Evolutionary conservation across 2,888 invertebrate species (phyloP), one percentile per base, ranked within the genome.

Genomic region (Yponomeuta plumbellus): DNA sequence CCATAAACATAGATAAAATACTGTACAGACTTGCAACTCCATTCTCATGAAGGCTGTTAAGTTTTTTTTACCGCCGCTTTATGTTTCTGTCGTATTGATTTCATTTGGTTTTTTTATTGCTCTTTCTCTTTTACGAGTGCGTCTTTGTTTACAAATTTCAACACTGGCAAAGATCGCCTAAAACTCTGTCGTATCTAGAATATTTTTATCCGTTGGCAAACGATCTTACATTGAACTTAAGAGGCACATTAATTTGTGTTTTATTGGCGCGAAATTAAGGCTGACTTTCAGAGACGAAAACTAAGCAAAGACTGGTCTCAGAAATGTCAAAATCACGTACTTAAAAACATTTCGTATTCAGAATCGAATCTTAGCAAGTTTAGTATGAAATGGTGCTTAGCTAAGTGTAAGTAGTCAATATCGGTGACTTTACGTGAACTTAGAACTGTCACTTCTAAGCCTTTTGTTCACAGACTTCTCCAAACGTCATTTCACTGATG

Each of bases 1-100:
- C 75, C 80, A 83, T 84, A 82, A 81, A 78, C 62, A 64, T 75
- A 81, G 79, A 81, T 75, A 74, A 71, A 72, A 75, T 66, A 65
- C 69, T 70, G 70, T 52, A 73, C 75, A 80, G 79, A 80, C 72
- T 69, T 74, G 76, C 71, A 67, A 69, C 62, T 68, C 61, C n/a
- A 61, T 61, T 22, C 8, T 26, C 59, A 23, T 59, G 23, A 59
- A 21, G 17, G 39, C 10, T 39, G 34, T n/a, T n/a, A n/a, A 20
- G 1, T 17, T 10, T 34, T 62, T 34, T 26, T 62, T 17, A 39
- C 11, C n/a, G 6, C n/a, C 34, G 8, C 8, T 34, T 34, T 62
- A 13, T 26, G 17, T 11, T 34, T 39, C 26, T 0, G 5, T 62
- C 11, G 26, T 11, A 62, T 22, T 13, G 13, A 23, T 59, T 59